Evolutionary conservation across 2,888 invertebrate genomes (phyloP).

Genomic region (Alcis repandata): DNA sequence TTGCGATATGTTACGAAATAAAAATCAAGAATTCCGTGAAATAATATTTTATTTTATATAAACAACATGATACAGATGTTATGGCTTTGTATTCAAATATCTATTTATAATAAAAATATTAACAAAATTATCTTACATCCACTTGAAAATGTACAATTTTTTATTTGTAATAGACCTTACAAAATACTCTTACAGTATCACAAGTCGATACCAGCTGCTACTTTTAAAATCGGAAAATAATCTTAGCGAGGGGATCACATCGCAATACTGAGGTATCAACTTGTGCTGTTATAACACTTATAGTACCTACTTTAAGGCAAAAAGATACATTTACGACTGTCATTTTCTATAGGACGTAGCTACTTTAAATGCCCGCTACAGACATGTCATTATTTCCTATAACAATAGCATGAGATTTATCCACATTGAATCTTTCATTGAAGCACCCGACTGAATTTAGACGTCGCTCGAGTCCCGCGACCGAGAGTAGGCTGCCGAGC

Average conservation of each 20-base stretch:
- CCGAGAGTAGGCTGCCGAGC: neutral
- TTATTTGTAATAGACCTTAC: slow-evolving; percentile 79
- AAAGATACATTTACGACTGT: slow-evolving; percentile 60
- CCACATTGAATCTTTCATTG: slow-evolving; percentile 55
- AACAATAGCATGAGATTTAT: slow-evolving; percentile 58
- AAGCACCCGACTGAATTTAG: slow-evolving; percentile 63
- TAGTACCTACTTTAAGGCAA: slow-evolving; percentile 71
- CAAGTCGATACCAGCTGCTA: slow-evolving; percentile 51
- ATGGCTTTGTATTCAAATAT: slow-evolving; percentile 85
- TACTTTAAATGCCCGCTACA: slow-evolving; percentile 63
- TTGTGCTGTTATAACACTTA: slow-evolving; percentile 72
- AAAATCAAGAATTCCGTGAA: slow-evolving; percentile 57
- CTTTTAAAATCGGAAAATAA: slow-evolving; percentile 14
- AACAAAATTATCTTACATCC: slow-evolving; percentile 86
- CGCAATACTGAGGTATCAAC: slow-evolving; percentile 57
- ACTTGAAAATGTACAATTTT: slow-evolving; percentile 84
- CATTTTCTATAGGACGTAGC: slow-evolving; percentile 61
- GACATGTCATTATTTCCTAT: slow-evolving; percentile 58
- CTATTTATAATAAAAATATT: slow-evolving; percentile 85
- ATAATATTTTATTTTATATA: slow-evolving; percentile 82
- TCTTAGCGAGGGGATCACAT: slow-evolving; percentile 30
- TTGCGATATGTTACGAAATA: slow-evolving; percentile 24
- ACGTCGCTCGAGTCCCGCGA: slow-evolving; percentile 1
- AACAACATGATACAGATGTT: slow-evolving; percentile 86
- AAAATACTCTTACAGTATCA: slow-evolving; percentile 74